Base-by-base conservation (phyloP, 1,140 invertebrate genomes). In the Drosophila watanabei region DNA sequence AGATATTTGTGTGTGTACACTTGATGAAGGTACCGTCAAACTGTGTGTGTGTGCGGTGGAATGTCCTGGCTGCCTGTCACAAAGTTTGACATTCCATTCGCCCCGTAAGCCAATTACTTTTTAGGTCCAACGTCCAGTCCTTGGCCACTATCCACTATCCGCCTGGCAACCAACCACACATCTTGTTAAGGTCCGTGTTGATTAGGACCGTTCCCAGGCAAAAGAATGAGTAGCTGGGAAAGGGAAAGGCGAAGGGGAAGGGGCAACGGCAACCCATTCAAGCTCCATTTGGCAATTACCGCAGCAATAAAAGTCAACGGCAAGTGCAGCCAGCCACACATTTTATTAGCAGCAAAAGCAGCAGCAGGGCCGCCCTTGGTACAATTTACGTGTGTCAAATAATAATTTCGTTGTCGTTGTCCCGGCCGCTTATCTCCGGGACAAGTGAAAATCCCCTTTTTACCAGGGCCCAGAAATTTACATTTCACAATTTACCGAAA, bases 201-300 rank as follows among this genome's bases (percentile, higher is more conserved):
- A 82, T 82, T 82, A 79, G 71, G 69, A 43, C 37, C 46, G 37
- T 52, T 43, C 37, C 54, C 20, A 5, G 37, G 30, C 16, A 49
- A 2, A 37, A 41, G 32, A 24, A 24, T 24, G 28, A 10, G 30
- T 18, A 13, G 41, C 32, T 16, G 30, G 51, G 41, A 35, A 41
- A 8, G 46, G 24, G 24, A n/a, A n/a, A n/a, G n/a, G n/a, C n/a
- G 24, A 9, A 20, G 10, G 58, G 41, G 39, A 41, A 8, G 46
- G 24, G 24, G 33, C 14, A 66, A 72, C 68, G n/a, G 32, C 16
- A 71, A 72, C 72, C 61, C 81, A 82, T 85, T 90, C 86, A 86
- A 89, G 86, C 86, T 82, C 86, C 86, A 89, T 89, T 89, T 89
- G 87, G 79, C 86, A 89, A 89, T 89, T 89, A 89, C 86, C 86